Percentiles rank a stretch among this genome's conserved stretches.
Conservation (phyloP, 2,888 invertebrate species). For the Volucella zonaria region DNA sequence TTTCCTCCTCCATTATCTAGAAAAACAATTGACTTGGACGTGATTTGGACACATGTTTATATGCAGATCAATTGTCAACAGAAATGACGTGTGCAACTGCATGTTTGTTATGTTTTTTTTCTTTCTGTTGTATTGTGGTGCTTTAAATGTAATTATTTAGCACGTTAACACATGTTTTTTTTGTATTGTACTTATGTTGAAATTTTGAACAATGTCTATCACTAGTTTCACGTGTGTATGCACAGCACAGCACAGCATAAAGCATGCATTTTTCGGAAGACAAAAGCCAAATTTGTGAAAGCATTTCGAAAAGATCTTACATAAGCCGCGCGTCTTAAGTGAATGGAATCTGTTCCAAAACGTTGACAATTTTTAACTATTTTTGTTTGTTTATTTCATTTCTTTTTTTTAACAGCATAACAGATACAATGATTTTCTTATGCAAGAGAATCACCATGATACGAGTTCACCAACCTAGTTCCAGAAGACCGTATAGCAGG, state of each 20-base stretch:
- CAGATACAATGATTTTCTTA: conserved; percentile 44
- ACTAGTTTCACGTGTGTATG: too few relatives aligned
- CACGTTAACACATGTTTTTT: not conserved
- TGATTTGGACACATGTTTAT: conserved; percentile 25
- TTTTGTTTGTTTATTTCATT: conserved; percentile 32
- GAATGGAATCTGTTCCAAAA: not conserved
- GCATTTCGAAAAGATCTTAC: conserved; percentile 16
- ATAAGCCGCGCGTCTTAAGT: conserved; percentile 4
- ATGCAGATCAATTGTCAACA: conserved; percentile 25
- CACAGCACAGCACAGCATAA: too few relatives aligned
- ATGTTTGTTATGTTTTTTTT: conserved; percentile 10
- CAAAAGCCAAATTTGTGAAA: not conserved
- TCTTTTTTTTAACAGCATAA: conserved; percentile 7
- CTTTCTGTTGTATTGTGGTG: not conserved
- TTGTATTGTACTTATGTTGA: too few relatives aligned
- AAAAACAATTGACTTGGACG: conserved; percentile 29
- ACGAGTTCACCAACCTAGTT: not conserved
- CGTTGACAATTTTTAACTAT: conserved; percentile 57
- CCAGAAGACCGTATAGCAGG: conserved; percentile 19
- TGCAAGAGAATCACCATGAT: conserved; percentile 47
- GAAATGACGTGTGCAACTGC: conserved; percentile 13
- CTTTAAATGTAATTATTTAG: conserved; percentile 22
- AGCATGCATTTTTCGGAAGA: not conserved
- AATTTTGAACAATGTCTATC: too few relatives aligned
- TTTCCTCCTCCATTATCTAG: conserved; percentile 16